Conservation (phyloP, 2,113 vertebrate genomes). For the Hassar affinis region DNA sequence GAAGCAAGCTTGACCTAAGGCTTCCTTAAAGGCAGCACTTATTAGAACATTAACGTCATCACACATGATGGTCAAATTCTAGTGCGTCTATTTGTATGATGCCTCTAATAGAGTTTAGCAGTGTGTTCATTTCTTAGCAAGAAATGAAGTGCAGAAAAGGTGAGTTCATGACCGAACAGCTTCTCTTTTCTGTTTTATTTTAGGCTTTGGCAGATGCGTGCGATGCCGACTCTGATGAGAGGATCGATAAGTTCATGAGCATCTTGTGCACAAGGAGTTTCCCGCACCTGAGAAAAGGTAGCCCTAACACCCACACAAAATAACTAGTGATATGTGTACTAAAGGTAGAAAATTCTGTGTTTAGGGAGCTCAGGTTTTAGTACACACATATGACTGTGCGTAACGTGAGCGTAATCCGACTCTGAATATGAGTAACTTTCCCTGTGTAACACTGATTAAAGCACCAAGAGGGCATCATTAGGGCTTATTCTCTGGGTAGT, state of each 20-base stretch:
- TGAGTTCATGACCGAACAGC: background rate
- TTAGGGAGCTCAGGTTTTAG: background rate
- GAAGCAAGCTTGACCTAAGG: background rate
- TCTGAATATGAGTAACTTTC: background rate
- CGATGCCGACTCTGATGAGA: constrained; percentile 82
- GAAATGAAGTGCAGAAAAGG: background rate
- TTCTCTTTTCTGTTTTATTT: background rate
- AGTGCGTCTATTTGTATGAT: background rate
- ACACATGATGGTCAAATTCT: background rate
- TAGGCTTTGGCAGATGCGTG: constrained; percentile 87
- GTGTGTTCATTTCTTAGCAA: background rate
- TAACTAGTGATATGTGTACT: too few relatives aligned
- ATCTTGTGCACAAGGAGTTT: constrained; percentile 93
- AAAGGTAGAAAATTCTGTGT: background rate
- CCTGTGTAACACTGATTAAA: background rate
- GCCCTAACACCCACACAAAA: too few relatives aligned
- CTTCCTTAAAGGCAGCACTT: constrained; percentile 10
- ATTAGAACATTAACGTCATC: background rate
- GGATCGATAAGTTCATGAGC: constrained; percentile 90
- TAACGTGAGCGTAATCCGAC: background rate
- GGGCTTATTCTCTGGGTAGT: background rate
- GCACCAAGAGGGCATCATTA: background rate
- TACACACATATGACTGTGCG: background rate
- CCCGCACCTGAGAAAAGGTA: constrained; percentile 89
- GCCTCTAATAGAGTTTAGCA: background rate